Evolutionary conservation across 2,888 invertebrate genomes (phyloP).

Genomic region (Ichneumon xanthorius): DNA sequence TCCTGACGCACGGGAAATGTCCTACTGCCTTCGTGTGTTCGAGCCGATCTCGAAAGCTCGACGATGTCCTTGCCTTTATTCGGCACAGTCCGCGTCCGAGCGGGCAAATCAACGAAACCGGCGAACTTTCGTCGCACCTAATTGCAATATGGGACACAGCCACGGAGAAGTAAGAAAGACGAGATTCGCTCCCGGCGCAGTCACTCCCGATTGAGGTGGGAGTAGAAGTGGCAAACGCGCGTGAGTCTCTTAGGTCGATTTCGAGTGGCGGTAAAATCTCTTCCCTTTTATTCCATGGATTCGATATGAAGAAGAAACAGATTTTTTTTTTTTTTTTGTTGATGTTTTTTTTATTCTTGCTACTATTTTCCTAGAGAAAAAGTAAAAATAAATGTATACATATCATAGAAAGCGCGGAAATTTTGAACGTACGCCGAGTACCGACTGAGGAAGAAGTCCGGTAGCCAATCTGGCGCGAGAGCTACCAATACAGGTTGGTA

Average conservation of each 20-base stretch:
- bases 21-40: conserved; percentile 71
- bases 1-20: conserved; percentile 71
- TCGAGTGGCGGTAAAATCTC: neutral
- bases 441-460: neutral
- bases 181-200: neutral
- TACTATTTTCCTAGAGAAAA: too few relatives aligned
- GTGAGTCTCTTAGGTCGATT: neutral
- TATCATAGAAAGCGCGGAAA: conserved; percentile 28
- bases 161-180: neutral
- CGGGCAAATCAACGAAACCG: neutral
- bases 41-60: conserved; percentile 47
- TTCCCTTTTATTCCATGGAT: neutral
- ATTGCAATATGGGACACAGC: neutral
- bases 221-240: neutral
- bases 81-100: neutral
- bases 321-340: neutral
- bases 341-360: too few relatives aligned
- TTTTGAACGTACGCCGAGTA: conserved; percentile 54
- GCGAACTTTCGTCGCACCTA: neutral
- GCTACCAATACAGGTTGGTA: neutral
- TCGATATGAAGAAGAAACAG: too few relatives aligned
- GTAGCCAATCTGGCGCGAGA: conserved; percentile 60
- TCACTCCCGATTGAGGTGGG: neutral
- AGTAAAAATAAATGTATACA: too few relatives aligned
- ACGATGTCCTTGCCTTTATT: conserved; percentile 14